Percentiles rank a stretch among this genome's conserved stretches.
These are phyloP conservation scores for Dynastes hyllus DNA, from an alignment of 2,888 invertebrate species.

Conservation along the genomic window DNA sequence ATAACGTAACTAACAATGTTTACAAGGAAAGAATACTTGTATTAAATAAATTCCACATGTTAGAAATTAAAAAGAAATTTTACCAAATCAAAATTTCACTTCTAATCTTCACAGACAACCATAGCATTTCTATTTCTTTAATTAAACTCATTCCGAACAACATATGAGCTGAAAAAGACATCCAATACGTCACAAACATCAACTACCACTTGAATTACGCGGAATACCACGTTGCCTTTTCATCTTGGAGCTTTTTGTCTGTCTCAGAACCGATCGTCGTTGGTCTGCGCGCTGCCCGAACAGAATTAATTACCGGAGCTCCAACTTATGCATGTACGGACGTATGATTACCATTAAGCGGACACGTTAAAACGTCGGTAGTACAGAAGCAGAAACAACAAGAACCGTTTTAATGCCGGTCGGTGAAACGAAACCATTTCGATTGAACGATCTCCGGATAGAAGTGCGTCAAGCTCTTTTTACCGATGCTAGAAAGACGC, in stretches of 20 bases:
- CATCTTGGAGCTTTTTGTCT: too few species aligned
- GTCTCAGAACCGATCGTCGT: too few species aligned
- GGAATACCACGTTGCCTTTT: not conserved
- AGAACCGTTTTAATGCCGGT: slow-evolving; percentile 24
- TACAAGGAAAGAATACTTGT: too few species aligned
- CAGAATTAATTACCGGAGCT: slow-evolving; percentile 20
- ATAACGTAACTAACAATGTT: too few species aligned
- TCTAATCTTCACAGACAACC: too few species aligned
- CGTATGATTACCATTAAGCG: slow-evolving; percentile 36
- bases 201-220: not conserved
- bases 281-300: not conserved
- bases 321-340: slow-evolving; percentile 21
- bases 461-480: not conserved
- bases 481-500: not conserved
- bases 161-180: too few species aligned
- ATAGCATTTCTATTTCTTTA: too few species aligned
- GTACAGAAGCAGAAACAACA: slow-evolving; percentile 5
- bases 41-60: too few species aligned
- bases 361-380: slow-evolving; percentile 30
- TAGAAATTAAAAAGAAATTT: too few species aligned
- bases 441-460: slow-evolving; percentile 11
- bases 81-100: too few species aligned
- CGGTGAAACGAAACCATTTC: slow-evolving; percentile 29
- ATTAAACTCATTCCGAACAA: too few species aligned
- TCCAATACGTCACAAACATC: too few species aligned